Conservation (phyloP, 2,888 invertebrate species). For the Stomorhina lunata region DNA sequence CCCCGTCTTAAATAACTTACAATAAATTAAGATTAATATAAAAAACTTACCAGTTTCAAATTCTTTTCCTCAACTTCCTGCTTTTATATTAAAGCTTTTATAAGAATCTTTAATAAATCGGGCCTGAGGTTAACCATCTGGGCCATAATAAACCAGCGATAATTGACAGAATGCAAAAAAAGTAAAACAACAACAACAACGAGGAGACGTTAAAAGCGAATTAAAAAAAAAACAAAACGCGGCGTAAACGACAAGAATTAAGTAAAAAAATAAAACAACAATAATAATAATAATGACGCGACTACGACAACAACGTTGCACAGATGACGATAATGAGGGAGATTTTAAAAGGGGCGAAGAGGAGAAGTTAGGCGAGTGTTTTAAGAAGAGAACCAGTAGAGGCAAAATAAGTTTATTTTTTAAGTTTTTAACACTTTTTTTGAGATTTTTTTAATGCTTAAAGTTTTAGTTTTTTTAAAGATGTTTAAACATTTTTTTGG, state of each 20-base stretch:
- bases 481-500: no score
- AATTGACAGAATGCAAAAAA: slow-evolving; percentile 54
- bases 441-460: no score
- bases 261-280: slow-evolving; percentile 13
- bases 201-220: background rate
- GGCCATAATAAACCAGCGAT: slow-evolving; percentile 36
- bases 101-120: background rate
- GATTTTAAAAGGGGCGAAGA: background rate
- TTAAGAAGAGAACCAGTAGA: no score
- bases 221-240: slow-evolving; percentile 19
- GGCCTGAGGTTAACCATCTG: background rate
- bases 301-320: slow-evolving; percentile 61
- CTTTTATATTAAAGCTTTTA: background rate
- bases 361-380: no score
- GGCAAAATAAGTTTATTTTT: no score
- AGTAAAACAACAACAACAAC: background rate
- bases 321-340: slow-evolving; percentile 31
- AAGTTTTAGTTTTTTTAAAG: no score
- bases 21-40: no score
- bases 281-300: slow-evolving; percentile 30
- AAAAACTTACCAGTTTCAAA: no score
- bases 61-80: background rate
- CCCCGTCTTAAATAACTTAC: no score
- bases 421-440: no score
- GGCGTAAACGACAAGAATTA: slow-evolving; percentile 35